phyloP scores from a whole-genome alignment of 2,113 vertebrate species.

The Falcunculus frontatus region DNA sequence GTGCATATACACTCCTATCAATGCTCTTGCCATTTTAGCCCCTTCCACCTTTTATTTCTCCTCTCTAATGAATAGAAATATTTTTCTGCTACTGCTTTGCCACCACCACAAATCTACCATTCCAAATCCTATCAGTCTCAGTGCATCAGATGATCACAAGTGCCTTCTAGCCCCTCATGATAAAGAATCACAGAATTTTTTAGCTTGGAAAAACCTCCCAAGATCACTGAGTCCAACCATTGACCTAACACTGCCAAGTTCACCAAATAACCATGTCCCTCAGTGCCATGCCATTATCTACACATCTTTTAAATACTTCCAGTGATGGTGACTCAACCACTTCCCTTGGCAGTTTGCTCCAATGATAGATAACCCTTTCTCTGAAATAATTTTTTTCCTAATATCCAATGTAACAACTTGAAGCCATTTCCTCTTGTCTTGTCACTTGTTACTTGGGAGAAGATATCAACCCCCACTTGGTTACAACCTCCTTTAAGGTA shows the following conservation, averaged over 20 bases:
- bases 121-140: neutral
- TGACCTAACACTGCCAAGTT: neutral
- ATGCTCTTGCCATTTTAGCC: neutral
- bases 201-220: neutral
- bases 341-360: neutral
- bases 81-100: neutral
- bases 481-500: accelerated
- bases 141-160: neutral
- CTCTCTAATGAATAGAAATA: neutral
- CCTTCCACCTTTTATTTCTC: neutral
- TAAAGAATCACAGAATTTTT: neutral
- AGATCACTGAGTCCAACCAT: neutral
- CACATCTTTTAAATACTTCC: neutral
- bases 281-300: too few relatives aligned
- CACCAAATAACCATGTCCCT: neutral
- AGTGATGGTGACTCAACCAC: neutral
- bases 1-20: neutral
- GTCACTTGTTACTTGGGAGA: neutral
- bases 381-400: neutral
- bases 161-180: neutral
- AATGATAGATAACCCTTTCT: neutral
- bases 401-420: neutral
- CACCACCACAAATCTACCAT: neutral
- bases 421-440: neutral
- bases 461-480: neutral